phyloP scores from a whole-genome alignment of 2,797 vertebrate species.

The Sebastes taczanowskii region DNA sequence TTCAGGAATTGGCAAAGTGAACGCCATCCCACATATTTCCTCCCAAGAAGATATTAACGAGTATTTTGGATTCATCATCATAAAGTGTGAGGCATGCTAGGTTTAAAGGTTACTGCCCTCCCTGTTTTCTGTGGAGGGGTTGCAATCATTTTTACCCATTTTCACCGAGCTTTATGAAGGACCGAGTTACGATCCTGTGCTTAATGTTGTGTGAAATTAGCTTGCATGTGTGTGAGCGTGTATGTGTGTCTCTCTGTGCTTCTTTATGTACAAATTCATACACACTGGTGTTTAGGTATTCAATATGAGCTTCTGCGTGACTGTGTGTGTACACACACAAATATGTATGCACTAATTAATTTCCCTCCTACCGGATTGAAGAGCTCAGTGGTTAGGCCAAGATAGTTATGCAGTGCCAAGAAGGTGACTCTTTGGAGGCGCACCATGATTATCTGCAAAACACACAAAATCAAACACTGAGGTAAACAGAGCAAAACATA shows the following conservation, averaged over 20 bases:
- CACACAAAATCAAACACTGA: slow-evolving; percentile 26
- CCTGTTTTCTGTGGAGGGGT: slow-evolving; percentile 25
- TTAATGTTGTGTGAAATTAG: slow-evolving; percentile 80
- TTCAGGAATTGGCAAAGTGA: not conserved
- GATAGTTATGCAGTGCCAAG: slow-evolving; percentile 92
- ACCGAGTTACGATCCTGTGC: slow-evolving; percentile 64
- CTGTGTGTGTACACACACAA: not conserved
- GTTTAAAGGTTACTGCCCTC: slow-evolving; percentile 19
- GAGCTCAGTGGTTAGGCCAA: slow-evolving; percentile 95
- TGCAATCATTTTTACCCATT: slow-evolving; percentile 53
- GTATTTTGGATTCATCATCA: not conserved
- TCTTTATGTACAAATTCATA: slow-evolving; percentile 29
- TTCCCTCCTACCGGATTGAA: slow-evolving; percentile 85
- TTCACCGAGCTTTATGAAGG: slow-evolving; percentile 53
- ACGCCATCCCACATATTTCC: not conserved
- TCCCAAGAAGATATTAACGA: not conserved
- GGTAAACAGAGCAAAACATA: slow-evolving; percentile 25
- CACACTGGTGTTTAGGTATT: slow-evolving; percentile 9
- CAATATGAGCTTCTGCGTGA: slow-evolving; percentile 3
- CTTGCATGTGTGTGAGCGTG: slow-evolving; percentile 21
- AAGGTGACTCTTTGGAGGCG: slow-evolving; percentile 96
- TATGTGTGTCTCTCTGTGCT: not conserved
- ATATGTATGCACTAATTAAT: slow-evolving; percentile 10
- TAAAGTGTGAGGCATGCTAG: not conserved
- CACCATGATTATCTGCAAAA: slow-evolving; percentile 95